A percentile compares a stretch with the other conserved stretches of the same genome.
Conservation (phyloP, 2,113 vertebrate species). For the Lagopus leucura region DNA sequence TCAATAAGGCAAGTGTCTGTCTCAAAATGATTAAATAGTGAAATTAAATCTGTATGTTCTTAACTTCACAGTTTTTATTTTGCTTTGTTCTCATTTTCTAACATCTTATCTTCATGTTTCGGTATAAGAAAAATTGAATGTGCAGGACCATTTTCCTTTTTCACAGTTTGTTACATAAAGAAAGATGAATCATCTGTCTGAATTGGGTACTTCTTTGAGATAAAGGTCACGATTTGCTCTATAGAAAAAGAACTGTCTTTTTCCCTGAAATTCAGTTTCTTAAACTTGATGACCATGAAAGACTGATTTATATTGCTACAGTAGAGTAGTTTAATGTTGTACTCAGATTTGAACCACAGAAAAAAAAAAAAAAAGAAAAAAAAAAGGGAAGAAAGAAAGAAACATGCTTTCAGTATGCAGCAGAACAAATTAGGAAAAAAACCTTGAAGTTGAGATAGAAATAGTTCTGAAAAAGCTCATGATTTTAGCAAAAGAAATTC, state of each 20-base stretch:
- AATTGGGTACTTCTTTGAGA: conserved; percentile 61
- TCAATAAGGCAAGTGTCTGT: neutral
- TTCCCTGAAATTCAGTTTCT: conserved; percentile 67
- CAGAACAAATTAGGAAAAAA: conserved; percentile 66
- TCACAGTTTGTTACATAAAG: conserved; percentile 4
- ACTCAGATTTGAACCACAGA: conserved; percentile 56
- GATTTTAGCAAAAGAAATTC: neutral
- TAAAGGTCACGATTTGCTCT: conserved; percentile 75
- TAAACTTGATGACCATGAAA: conserved; percentile 74
- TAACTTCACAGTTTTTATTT: neutral
- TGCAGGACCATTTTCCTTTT: neutral
- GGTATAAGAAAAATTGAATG: neutral
- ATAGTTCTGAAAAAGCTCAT: conserved; percentile 32
- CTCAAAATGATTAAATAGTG: neutral
- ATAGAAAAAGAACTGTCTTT: conserved; percentile 50
- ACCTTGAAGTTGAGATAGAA: conserved; percentile 66
- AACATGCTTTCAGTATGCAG: neutral
- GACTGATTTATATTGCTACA: conserved; percentile 71
- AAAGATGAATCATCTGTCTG: conserved; percentile 39
- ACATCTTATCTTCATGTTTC: neutral
- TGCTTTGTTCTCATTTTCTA: neutral
- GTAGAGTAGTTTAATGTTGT: conserved; percentile 59
- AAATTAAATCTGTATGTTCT: neutral
- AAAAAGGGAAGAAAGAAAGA: neutral
- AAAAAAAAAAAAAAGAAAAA: neutral